Conservation (phyloP, 1,140 invertebrate genomes). For the honey bee (Apis mellifera) region DNA sequence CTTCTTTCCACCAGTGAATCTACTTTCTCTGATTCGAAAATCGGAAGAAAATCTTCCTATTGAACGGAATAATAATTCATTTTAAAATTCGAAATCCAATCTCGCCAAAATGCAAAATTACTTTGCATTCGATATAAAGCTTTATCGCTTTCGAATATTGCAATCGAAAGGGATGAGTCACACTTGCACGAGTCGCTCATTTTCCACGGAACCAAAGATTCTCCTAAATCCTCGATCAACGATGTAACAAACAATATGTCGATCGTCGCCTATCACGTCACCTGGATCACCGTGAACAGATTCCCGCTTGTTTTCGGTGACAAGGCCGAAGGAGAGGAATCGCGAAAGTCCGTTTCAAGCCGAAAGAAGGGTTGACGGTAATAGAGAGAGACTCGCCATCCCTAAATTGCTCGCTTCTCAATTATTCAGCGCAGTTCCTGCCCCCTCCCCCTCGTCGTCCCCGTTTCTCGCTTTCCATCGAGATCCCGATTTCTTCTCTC, state of each 20-base stretch:
- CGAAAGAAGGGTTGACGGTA: slow-evolving; percentile 44
- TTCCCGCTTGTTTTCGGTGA: slow-evolving; percentile 67
- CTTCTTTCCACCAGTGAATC: too few relatives aligned
- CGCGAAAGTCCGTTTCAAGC: background rate
- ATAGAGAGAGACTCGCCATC: slow-evolving; percentile 62
- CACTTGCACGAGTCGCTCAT: too few relatives aligned
- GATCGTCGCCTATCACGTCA: slow-evolving; percentile 26
- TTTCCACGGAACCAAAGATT: too few relatives aligned
- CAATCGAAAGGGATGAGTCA: too few relatives aligned
- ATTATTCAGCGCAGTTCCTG: slow-evolving; percentile 58
- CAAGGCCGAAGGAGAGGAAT: slow-evolving; percentile 25
- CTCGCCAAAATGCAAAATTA: too few relatives aligned
- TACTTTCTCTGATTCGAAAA: too few relatives aligned
- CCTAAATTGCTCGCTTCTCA: slow-evolving; percentile 65
- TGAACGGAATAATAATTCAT: too few relatives aligned
- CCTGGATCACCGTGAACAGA: slow-evolving; percentile 41
- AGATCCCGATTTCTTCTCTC: slow-evolving; percentile 21
- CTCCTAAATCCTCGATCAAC: slow-evolving; percentile 49
- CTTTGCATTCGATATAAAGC: too few relatives aligned
- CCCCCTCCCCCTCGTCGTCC: background rate
- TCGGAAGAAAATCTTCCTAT: too few relatives aligned
- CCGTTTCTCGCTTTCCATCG: slow-evolving; percentile 36
- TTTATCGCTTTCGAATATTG: too few relatives aligned
- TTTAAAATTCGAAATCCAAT: too few relatives aligned
- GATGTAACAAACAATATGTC: slow-evolving; percentile 70